These are phyloP conservation scores for Varanus komodoensis DNA, from an alignment of 2,113 vertebrate genomes.

Conservation along the genomic window DNA sequence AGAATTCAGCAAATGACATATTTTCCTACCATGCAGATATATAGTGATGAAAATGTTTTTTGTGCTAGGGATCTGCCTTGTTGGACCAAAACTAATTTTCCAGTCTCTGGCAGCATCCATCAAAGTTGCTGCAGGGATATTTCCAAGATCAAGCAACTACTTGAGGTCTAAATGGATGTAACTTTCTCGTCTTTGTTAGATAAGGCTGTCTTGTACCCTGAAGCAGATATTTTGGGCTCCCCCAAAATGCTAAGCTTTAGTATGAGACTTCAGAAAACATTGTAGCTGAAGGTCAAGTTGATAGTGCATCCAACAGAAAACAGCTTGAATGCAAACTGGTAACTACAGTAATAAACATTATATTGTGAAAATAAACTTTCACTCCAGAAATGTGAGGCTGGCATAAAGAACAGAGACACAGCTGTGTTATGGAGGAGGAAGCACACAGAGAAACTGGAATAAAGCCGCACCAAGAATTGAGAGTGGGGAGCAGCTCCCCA, in stretches of 20 bases:
- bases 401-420: conserved; percentile 55
- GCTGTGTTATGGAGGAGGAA: background rate
- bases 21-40: background rate
- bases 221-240: conserved; percentile 31
- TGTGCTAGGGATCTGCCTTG: background rate
- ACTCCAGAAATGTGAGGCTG: conserved; percentile 36
- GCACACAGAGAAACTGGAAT: background rate
- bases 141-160: background rate
- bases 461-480: background rate
- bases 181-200: accelerated
- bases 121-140: background rate
- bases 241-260: background rate
- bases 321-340: conserved; percentile 70
- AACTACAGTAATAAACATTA: conserved; percentile 71
- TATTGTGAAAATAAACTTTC: conserved; percentile 67
- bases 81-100: background rate
- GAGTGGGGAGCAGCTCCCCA: background rate
- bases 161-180: background rate
- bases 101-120: background rate
- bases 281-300: conserved; percentile 72
- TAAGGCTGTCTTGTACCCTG: background rate
- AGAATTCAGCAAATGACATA: background rate
- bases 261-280: conserved; percentile 54
- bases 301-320: conserved; percentile 71
- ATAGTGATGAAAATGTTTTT: background rate